Base-by-base conservation (phyloP, 2,888 invertebrate species). In the Imbricaverruca yamaguchii region DNA sequence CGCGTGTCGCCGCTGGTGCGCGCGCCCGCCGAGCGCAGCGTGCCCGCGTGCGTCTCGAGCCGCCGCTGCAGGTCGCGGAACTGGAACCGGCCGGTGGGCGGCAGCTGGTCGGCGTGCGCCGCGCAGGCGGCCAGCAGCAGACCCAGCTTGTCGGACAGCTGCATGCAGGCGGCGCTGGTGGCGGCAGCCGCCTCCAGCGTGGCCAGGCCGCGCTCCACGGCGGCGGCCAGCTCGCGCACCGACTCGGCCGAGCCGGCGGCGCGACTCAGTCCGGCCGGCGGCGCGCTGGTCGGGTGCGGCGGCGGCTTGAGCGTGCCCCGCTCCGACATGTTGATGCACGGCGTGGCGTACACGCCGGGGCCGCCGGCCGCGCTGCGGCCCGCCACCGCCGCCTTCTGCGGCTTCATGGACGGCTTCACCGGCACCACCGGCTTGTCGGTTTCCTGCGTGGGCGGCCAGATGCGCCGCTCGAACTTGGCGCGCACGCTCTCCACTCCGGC, bases 41-140 rank as follows among this genome's bases (percentile, higher is more conserved):
- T 91, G 83, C 91, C 89, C 59, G 92, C 92, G 86, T 93, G 92
- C 21, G 89, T 89, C 86, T 93, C 93, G 81, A 93, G 89, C 79
- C 92, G 89, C 8, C 91, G 91, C 56, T 93, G 89, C 83, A 93
- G 87, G 87, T 93, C 92, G 74, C 94, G 91, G 86, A 95, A 93
- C 85, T 95, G 93, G 87, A 96, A 95, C 86, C 96, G 93, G 80
- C 93, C 92, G 86, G 95, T 94, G 25, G 95, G 94, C 18, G 94
- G 93, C 85, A 94, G 92, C 84, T 90, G 90, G 85, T 96, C 96
- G 23, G 94, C 93, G 85, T 94, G 94, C 84, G 92, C 92, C 85
- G 92, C 91, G 88, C 96, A 96, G 84, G 93, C 92, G 39, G 92
- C 91, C 86, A 95, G 93, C 85, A 97, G 90, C 84, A 93, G 90